Percentiles rank a stretch among this genome's conserved stretches.
phyloP scores from a whole-genome alignment of 1,140 invertebrate species.

The Xylocopa sonorina region DNA sequence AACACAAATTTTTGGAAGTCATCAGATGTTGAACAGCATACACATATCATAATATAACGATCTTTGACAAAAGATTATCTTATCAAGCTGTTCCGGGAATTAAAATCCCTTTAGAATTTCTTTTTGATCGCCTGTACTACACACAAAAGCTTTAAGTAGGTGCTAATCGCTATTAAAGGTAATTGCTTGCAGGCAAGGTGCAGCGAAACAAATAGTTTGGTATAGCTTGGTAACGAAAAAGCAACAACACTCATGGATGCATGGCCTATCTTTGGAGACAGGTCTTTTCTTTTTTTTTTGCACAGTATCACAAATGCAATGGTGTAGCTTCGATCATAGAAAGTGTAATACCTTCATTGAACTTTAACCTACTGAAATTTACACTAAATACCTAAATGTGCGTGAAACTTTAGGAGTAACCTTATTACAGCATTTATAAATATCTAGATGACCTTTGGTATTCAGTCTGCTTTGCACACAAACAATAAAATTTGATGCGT shows the following conservation, averaged over 20 bases:
- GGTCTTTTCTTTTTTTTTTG: background rate
- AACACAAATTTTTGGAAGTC: constrained; percentile 34
- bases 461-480: background rate
- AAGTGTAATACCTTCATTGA: background rate
- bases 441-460: constrained; percentile 19
- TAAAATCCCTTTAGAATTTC: background rate
- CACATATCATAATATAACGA: background rate
- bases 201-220: background rate
- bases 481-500: background rate
- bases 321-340: background rate
- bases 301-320: background rate
- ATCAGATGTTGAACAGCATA: constrained; percentile 19
- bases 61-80: background rate
- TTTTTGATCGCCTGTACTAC: background rate
- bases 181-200: background rate
- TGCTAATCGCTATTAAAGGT: constrained; percentile 19
- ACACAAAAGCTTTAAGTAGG: background rate
- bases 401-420: background rate
- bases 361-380: background rate
- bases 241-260: constrained; percentile 10
- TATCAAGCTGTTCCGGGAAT: background rate
- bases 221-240: background rate
- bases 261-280: constrained; percentile 9
- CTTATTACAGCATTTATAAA: constrained; percentile 7
- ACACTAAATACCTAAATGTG: background rate